Percentiles rank a stretch among this genome's conserved stretches.
Conservation (phyloP, 2,888 invertebrate species). For the Anticlea derivata region DNA sequence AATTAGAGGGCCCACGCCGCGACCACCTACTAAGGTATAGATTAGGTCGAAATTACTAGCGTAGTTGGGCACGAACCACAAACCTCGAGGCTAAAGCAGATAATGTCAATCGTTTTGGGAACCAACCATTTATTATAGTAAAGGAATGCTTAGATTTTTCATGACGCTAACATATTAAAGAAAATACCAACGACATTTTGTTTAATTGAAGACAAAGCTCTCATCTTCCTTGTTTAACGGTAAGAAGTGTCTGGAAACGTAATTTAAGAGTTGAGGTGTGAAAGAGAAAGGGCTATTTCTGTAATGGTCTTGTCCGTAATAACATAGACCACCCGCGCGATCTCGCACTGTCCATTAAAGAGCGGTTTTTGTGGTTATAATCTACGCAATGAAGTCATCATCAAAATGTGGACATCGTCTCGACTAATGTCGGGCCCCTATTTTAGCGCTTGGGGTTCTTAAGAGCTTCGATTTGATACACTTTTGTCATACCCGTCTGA, state of each 20-base stretch:
- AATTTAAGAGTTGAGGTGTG: slow-evolving; percentile 38
- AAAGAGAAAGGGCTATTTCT: slow-evolving; percentile 53
- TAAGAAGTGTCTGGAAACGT: slow-evolving; percentile 15
- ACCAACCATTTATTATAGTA: too few species aligned
- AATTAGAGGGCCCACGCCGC: slow-evolving; percentile 40
- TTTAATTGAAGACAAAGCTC: slow-evolving; percentile 5
- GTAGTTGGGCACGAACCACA: slow-evolving; percentile 36
- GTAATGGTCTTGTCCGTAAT: slow-evolving; percentile 59
- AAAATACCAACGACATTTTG: slow-evolving; percentile 1
- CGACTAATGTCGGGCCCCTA: slow-evolving; percentile 31
- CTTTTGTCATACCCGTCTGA: too few species aligned
- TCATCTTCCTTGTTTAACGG: slow-evolving; percentile 8
- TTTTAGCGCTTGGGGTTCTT: neutral
- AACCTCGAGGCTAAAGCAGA: slow-evolving; percentile 14
- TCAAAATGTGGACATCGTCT: slow-evolving; percentile 42
- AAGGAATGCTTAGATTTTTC: too few species aligned
- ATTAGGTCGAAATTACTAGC: slow-evolving; percentile 44
- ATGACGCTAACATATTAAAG: too few species aligned
- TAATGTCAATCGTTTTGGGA: slow-evolving; percentile 17
- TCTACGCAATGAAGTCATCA: slow-evolving; percentile 77
- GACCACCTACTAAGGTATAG: slow-evolving; percentile 50
- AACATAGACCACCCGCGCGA: slow-evolving; percentile 74
- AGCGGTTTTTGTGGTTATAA: slow-evolving; percentile 65
- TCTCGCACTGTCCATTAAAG: slow-evolving; percentile 58
- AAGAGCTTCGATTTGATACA: too few species aligned